These are phyloP conservation scores for Hydrotaea cyrtoneurina DNA, from an alignment of 2,888 invertebrate species.

Conservation along the genomic window DNA sequence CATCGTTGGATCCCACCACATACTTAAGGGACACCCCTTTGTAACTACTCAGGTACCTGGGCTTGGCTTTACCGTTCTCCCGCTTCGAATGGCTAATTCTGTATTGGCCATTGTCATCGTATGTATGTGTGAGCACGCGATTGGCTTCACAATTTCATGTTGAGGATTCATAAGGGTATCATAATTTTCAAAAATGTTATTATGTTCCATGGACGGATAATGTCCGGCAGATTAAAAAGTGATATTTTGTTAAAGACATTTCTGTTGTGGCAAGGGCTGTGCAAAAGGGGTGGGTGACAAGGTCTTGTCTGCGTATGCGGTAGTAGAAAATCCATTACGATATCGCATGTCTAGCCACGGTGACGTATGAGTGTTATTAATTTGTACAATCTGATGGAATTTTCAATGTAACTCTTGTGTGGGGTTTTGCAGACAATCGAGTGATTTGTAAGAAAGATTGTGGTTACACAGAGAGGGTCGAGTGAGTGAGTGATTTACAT, in stretches of 20 bases:
- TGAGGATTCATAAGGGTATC: conserved; percentile 31
- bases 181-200: conserved; percentile 12
- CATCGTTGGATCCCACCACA: too few relatives aligned
- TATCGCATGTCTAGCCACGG: not conserved
- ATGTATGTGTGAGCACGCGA: not conserved
- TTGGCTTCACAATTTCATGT: too few relatives aligned
- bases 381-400: not conserved
- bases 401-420: not conserved
- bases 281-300: not conserved
- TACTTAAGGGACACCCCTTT: too few relatives aligned
- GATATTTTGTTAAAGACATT: conserved; percentile 13
- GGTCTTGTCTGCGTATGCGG: not conserved
- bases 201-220: conserved; percentile 6
- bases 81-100: not conserved
- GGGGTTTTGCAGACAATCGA: not conserved
- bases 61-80: not conserved
- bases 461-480: not conserved
- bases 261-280: conserved; percentile 8
- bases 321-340: not conserved
- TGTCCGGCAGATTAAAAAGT: conserved; percentile 17
- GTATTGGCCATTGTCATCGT: not conserved
- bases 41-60: too few relatives aligned
- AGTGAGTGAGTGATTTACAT: too few relatives aligned
- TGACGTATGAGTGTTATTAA: conserved; percentile 27
- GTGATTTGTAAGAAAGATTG: not conserved